Evolutionary conservation across 2,113 vertebrate species (phyloP).

Genomic region (Centropristis striata): DNA sequence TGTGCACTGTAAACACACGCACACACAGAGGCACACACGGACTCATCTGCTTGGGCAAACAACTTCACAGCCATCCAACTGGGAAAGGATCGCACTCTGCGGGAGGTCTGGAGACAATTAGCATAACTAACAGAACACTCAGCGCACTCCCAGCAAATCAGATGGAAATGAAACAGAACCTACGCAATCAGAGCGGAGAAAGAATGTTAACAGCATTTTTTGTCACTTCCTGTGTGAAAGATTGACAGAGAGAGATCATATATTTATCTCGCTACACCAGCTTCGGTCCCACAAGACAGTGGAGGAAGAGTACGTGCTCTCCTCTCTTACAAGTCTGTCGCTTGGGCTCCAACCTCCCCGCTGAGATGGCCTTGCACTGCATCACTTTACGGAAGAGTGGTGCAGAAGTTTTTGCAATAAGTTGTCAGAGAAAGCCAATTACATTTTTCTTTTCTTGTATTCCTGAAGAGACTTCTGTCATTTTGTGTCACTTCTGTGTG

Average conservation of each 20-base stretch:
- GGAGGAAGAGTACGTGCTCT: constrained; percentile 34
- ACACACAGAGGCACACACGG: constrained; percentile 7
- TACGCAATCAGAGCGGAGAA: constrained; percentile 36
- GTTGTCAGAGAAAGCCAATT: constrained; percentile 50
- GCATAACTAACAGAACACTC: constrained; percentile 82
- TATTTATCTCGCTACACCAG: constrained; percentile 54
- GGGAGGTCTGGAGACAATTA: constrained; percentile 80
- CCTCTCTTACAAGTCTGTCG: constrained; percentile 12
- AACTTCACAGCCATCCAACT: constrained; percentile 79
- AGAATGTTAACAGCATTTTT: constrained; percentile 40
- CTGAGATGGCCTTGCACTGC: constrained; percentile 39
- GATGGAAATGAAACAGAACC: constrained; percentile 58
- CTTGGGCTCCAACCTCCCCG: constrained; percentile 34
- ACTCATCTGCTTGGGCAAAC: constrained; percentile 79
- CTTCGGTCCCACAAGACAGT: constrained; percentile 49
- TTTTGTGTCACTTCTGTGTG: constrained; percentile 34
- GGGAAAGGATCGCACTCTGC: constrained; percentile 67
- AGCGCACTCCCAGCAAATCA: constrained; percentile 47
- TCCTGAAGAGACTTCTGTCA: constrained; percentile 31
- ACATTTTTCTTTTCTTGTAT: constrained; percentile 34
- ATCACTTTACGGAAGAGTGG: constrained; percentile 44
- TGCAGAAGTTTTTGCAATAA: constrained; percentile 47
- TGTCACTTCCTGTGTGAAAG: constrained; percentile 47
- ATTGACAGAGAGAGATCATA: constrained; percentile 59
- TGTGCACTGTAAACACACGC: constrained; percentile 57